Conservation (phyloP, 2,888 invertebrate genomes). For the Drosophila anceps region DNA sequence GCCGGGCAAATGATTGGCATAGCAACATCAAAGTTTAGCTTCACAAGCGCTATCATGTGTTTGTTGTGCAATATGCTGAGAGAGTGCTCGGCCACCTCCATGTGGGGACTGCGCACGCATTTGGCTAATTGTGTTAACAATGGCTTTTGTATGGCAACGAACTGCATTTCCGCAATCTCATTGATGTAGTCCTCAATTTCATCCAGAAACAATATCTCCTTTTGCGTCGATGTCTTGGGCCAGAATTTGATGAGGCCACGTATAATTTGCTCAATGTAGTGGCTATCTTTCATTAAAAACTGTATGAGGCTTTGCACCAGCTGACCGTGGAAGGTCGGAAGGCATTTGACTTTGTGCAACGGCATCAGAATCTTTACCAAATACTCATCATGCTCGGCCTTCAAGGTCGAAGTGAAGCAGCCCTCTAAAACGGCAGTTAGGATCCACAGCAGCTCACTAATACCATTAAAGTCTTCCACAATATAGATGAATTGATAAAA, state of each 20-base stretch:
- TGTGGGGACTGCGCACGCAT: background rate
- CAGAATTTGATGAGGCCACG: background rate
- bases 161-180: background rate
- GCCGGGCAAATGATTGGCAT: constrained; percentile 8
- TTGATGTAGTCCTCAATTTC: background rate
- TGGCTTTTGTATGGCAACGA: background rate
- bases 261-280: background rate
- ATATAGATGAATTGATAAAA: constrained; percentile 9
- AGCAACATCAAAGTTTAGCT: background rate
- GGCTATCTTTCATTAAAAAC: background rate
- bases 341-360: background rate
- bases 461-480: constrained; percentile 3
- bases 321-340: background rate
- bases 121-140: background rate
- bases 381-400: background rate
- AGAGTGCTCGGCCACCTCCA: constrained; percentile 4
- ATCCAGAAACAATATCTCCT: constrained; percentile 5
- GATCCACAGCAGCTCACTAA: constrained; percentile 1
- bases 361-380: constrained; percentile 2
- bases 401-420: background rate
- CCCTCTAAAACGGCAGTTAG: background rate
- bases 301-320: background rate
- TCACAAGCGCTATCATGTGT: background rate
- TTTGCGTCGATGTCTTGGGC: constrained; percentile 2
- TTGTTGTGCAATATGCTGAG: background rate